Base-by-base conservation (phyloP, 2,888 invertebrate species). In the Ichneumon xanthorius region DNA sequence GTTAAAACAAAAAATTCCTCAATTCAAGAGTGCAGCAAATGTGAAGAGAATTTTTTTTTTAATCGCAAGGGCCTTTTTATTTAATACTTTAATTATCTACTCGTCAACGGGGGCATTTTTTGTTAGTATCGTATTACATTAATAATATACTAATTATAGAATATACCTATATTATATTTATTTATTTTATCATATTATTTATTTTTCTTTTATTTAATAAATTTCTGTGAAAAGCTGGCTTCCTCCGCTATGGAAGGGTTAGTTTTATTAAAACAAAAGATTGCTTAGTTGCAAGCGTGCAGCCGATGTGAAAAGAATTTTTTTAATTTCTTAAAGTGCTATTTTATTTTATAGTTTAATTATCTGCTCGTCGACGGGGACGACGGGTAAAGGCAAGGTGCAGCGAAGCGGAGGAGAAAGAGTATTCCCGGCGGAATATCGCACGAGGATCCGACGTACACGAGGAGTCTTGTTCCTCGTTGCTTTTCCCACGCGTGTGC, bases 401-500 rank as follows among this genome's bases (percentile, higher is more conserved):
- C 73, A 53, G n/a, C 67, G 61, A 68, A 68, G 68, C 26, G 37
- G 61, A 40, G 37, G 68, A 45, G 58, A 78, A 22, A 68, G 19
- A 40, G 50, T 37, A 75, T 22, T 30, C 58, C 58, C 22, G 26
- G 40, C 92, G 92, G 91, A 92, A 89, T 91, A 92, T 90, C 89
- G 88, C 89, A 82, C 82, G 63, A 88, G 81, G 86, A 83, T 73
- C 70, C 68, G 58, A 79, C 70, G 68, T 83, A 58, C 53, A 73
- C 67, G 72, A 72, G 16, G 68, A 37, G 45, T n/a, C 61, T 61
- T 48, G 75, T 48, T 63, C 22, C 79, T 45, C 77, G 82, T 72
- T 87, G 88, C 87, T 89, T 89, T 90, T 92, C 92, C 92, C 93
- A 91, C 89, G 92, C 91, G 92, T 90, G 90, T 90, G 91, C 92